These are phyloP conservation scores for Micrasema longulum DNA, from an alignment of 1,140 invertebrate genomes.

Conservation along the genomic window DNA sequence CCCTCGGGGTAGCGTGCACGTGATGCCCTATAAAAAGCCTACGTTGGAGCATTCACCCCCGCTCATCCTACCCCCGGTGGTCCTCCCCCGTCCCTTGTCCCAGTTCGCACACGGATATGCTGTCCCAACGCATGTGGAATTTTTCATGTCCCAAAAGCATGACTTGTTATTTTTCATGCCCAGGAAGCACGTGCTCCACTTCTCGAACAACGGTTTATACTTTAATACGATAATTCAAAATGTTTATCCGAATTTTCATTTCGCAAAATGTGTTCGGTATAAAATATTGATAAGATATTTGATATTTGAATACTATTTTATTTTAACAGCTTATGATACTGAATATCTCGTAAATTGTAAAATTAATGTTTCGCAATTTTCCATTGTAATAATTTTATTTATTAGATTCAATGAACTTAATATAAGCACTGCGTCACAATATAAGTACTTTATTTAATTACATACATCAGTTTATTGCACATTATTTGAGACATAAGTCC, in stretches of 20 bases:
- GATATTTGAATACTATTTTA: slow-evolving; percentile 15
- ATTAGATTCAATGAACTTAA: too few relatives aligned
- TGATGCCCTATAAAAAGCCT: slow-evolving; percentile 24
- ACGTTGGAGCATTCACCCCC: slow-evolving; percentile 11
- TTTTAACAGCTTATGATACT: slow-evolving; percentile 3
- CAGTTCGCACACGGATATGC: neutral
- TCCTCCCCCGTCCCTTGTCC: neutral
- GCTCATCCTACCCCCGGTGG: neutral
- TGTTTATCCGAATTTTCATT: slow-evolving; percentile 37
- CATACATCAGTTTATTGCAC: too few relatives aligned
- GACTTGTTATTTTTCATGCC: slow-evolving; percentile 36
- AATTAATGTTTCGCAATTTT: neutral
- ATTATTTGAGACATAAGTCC: too few relatives aligned
- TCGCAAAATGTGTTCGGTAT: slow-evolving; percentile 18
- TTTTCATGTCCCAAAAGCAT: slow-evolving; percentile 36
- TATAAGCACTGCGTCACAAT: too few relatives aligned
- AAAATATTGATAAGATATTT: slow-evolving; percentile 36
- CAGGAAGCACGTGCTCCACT: slow-evolving; percentile 29
- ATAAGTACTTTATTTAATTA: too few relatives aligned
- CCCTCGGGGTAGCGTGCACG: slow-evolving; percentile 30
- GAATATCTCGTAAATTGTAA: slow-evolving; percentile 5
- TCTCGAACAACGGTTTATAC: slow-evolving; percentile 31
- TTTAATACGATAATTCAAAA: slow-evolving; percentile 36
- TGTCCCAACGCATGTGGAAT: slow-evolving; percentile 40
- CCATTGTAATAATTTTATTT: neutral